Evolutionary conservation across 2,113 vertebrate genomes (phyloP), one percentile per base, ranked within the genome.

Genomic region (Crotophaga sulcirostris): DNA sequence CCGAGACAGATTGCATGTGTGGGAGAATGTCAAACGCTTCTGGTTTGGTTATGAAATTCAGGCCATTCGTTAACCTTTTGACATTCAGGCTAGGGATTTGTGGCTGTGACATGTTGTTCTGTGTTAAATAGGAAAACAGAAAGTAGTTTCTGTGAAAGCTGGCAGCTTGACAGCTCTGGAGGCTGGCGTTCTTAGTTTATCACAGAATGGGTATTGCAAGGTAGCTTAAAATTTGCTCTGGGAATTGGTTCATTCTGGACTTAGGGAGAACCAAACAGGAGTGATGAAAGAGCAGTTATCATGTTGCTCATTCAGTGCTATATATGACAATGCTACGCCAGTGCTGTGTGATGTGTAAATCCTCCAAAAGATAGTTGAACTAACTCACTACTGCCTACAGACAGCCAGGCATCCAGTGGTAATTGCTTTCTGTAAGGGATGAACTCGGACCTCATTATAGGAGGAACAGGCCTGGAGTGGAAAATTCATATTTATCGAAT

Each of bases 401-500:
- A 24, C 49, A 88, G 83, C 16, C 78, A 66, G 62, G 47, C n/a
- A 90, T 51, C 42, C 67, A 69, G 74, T 2, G 2, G 77, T 62
- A 79, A 81, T 89, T 91, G 58, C 74, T 85, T 79, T 92, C 55
- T 85, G 84, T 79, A 78, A 88, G 63, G 47, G 90, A 45, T 77
- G 70, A 91, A 56, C 63, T 87, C 42, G 28, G 63, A 63, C 74
- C 70, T 93, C 79, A 26, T 84, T 93, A 83, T 9, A 77, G n/a
- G 47, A 87, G 33, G 77, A 58, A 67, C 18, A 11, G 5, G 14
- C 55, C 42, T 36, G 6, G 5, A 6, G 33, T 77, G 38, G 34
- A 93, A 94, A 84, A 92, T 47, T 90, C 47, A 2, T 49, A 47
- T 80, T 45, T 66, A 26, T 52, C 34, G 67, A 84, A 74, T 8